Evolutionary conservation across 2,888 invertebrate genomes (phyloP).

Genomic region (Tetropium fuscum): DNA sequence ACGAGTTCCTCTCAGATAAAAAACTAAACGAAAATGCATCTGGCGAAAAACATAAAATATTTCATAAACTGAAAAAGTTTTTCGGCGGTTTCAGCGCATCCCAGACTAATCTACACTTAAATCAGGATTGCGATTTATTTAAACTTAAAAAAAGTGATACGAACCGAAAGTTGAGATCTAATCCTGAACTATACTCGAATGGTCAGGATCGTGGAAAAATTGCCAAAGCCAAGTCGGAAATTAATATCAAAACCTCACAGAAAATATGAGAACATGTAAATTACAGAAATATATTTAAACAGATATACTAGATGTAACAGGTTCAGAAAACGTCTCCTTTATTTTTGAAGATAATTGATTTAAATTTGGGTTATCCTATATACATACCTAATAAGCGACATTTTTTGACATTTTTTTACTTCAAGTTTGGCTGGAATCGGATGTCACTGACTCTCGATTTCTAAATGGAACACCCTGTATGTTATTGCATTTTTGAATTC

Average conservation of each 20-base stretch:
- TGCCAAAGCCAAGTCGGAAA: constrained; percentile 34
- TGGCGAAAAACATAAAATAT: constrained; percentile 46
- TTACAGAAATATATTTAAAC: background rate
- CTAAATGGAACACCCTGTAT: too few species aligned
- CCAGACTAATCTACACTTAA: constrained; percentile 6
- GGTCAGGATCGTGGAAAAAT: constrained; percentile 9
- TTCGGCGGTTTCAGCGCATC: constrained; percentile 55
- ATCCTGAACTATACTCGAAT: constrained; percentile 34
- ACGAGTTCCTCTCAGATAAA: constrained; percentile 50
- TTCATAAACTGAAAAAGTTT: constrained; percentile 53
- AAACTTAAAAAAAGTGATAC: background rate
- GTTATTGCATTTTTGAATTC: too few species aligned
- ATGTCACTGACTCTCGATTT: too few species aligned
- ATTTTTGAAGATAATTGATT: too few species aligned
- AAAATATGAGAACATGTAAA: background rate
- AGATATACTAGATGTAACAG: too few species aligned
- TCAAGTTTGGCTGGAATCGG: too few species aligned
- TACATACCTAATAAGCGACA: too few species aligned
- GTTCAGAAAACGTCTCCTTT: too few species aligned
- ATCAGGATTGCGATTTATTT: constrained; percentile 11
- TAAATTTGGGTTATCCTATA: too few species aligned
- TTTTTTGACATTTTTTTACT: too few species aligned
- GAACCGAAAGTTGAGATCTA: constrained; percentile 26
- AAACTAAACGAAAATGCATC: constrained; percentile 41
- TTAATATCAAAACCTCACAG: constrained; percentile 22